Evolutionary conservation across 1,140 invertebrate genomes (phyloP).

Genomic region (Bilobella aurantiaca): DNA sequence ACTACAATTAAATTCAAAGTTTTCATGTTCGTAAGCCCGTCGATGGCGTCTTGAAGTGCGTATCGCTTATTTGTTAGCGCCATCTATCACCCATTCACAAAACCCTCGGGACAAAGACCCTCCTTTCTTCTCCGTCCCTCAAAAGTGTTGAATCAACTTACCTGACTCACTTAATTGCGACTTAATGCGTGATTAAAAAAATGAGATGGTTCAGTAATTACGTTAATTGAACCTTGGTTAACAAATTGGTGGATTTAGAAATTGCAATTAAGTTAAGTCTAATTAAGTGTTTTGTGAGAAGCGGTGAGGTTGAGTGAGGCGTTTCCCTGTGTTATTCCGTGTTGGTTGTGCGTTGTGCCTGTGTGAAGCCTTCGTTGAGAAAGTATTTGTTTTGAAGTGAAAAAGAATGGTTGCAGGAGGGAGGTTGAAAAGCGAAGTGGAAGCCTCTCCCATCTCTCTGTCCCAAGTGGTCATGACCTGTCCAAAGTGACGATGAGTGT

Average conservation of each 20-base stretch:
- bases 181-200: not conserved
- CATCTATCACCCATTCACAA: too few species aligned
- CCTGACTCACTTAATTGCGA: not conserved
- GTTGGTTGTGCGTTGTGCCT: not conserved
- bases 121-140: not conserved
- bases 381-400: not conserved
- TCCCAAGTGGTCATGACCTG: not conserved
- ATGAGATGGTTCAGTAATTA: not conserved
- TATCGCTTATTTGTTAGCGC: too few species aligned
- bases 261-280: too few species aligned
- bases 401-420: not conserved
- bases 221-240: too few species aligned
- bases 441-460: too few species aligned
- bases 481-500: not conserved
- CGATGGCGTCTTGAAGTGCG: too few species aligned
- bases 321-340: not conserved
- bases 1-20: too few species aligned
- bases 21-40: too few species aligned
- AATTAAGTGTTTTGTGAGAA: too few species aligned
- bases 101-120: not conserved
- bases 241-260: too few species aligned
- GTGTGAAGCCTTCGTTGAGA: not conserved
- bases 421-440: not conserved
- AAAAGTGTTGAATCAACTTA: not conserved
- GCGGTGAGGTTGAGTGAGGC: not conserved